Evolutionary conservation across 2,797 vertebrate species (phyloP), one percentile per base, ranked within the genome.

Genomic region (Eremophila alpestris): DNA sequence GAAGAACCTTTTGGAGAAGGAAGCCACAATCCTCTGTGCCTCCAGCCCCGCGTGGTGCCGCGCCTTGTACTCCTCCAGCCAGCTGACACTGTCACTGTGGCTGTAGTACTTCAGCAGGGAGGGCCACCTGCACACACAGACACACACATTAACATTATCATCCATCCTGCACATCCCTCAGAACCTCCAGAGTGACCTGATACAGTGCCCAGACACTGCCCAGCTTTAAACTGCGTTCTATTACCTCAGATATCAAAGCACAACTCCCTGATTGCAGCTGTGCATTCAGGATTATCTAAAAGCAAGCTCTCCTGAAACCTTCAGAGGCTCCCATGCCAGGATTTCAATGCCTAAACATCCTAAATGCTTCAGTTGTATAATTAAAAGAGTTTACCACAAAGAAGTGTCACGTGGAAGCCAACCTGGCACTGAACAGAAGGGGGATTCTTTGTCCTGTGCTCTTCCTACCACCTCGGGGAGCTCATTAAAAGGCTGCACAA

Each of bases 1-100:
- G 96, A 99, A 99, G 97, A 99, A 99, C 87, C 99, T 98, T 97
- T 99, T 99, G 48, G 99, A 99, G 97, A 99, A 99, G 0, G 99
- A 99, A 70, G 98, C 98, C 65, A 99, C 99, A 1, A 99, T 99
- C 94, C 98, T 98, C 90, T 98, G 97, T 73, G 99, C 99, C 68
- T 99, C 98, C 68, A 99, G 97, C 8, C 99, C 99, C 16, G 99
- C 99, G 81, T 96, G 97, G 36, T 99, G 98, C 40, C 99, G 98
- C 3, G 98, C 99, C 98, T 98, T 98, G 98, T 99, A 99, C 60
- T 99, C 99, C 71, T 98, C 98, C 89, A 99, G 97, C 99, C 99
- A 99, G 96, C 99, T 99, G 67, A 98, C 98, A 10, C 98, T 92
- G 77, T 99, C 99, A 4, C 98, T 98, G 94, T 98, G 98, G 83